phyloP scores from a whole-genome alignment of 2,888 invertebrate genomes.

The Taphrorychus bicolor region DNA sequence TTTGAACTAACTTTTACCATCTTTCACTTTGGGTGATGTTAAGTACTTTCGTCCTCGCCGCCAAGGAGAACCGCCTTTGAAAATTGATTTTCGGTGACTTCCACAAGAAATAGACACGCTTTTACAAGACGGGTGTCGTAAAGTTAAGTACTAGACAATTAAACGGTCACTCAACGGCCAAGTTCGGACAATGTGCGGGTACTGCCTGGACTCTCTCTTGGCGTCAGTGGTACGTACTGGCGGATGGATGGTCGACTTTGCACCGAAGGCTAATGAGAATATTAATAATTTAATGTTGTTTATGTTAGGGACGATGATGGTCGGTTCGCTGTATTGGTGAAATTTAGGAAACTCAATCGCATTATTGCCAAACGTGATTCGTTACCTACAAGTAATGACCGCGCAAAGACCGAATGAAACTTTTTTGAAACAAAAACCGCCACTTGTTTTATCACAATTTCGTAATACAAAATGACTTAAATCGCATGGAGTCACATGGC shows the following conservation, averaged over 20 bases:
- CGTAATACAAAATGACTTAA: too few species aligned
- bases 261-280: not conserved
- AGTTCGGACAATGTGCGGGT: not conserved
- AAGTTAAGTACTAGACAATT: not conserved
- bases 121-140: not conserved
- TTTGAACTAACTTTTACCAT: conserved; percentile 13
- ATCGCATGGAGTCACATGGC: too few species aligned
- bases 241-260: not conserved
- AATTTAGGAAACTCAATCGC: too few species aligned
- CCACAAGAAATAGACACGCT: not conserved
- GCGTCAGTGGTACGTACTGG: not conserved
- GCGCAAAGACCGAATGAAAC: too few species aligned
- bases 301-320: too few species aligned
- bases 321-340: too few species aligned
- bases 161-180: not conserved
- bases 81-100: too few species aligned
- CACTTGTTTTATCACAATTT: too few species aligned
- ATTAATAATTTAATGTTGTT: not conserved
- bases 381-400: too few species aligned
- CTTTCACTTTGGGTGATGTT: conserved; percentile 7
- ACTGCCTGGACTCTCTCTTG: not conserved
- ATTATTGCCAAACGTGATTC: too few species aligned
- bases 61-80: not conserved
- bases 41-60: conserved; percentile 1
- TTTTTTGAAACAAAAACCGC: too few species aligned